Conservation (phyloP, 2,888 invertebrate species). For the Eupithecia exiguata region DNA sequence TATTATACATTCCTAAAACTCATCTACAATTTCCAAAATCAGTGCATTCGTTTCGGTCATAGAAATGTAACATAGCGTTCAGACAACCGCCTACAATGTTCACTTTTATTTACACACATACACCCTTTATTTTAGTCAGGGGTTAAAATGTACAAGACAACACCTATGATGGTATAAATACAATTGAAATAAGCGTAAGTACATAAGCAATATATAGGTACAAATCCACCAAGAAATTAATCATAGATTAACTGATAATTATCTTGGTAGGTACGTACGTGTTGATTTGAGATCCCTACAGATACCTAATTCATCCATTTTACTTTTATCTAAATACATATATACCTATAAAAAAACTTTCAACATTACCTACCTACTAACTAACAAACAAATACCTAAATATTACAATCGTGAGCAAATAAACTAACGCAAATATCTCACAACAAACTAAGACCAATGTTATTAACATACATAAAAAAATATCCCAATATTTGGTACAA, state of each 20-base stretch:
- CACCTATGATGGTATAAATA: background rate
- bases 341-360: background rate
- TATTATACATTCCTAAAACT: background rate
- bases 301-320: background rate
- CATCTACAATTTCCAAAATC: background rate
- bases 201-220: background rate
- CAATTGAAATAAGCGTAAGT: conserved; percentile 1
- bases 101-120: no score
- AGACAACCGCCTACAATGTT: no score
- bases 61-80: background rate
- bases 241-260: background rate
- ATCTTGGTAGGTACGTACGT: background rate
- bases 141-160: conserved; percentile 5
- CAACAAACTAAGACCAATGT: background rate
- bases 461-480: background rate
- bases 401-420: background rate
- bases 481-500: background rate
- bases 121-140: background rate
- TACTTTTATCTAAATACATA: background rate
- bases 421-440: background rate
- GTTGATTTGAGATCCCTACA: background rate
- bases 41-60: background rate
- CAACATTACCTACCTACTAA: background rate
- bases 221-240: background rate
- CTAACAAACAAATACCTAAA: background rate